These are phyloP conservation scores for Sebastes dallii DNA, from an alignment of 2,797 vertebrate species.

Conservation along the genomic window DNA sequence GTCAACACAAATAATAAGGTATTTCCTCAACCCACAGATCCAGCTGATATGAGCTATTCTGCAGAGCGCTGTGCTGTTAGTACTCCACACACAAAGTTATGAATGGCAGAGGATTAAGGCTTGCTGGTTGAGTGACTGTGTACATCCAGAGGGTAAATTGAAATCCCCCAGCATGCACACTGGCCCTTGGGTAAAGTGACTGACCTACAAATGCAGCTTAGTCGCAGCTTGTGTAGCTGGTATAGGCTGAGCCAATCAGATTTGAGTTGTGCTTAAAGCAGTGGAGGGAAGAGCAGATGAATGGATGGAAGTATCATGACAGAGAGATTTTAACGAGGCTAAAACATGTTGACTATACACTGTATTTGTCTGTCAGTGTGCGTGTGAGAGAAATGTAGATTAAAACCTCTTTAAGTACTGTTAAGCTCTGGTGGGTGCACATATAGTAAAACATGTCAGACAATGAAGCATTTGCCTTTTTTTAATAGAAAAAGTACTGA, in stretches of 20 bases:
- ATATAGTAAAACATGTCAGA: conserved; percentile 6
- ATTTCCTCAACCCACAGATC: background rate
- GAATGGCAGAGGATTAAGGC: conserved; percentile 55
- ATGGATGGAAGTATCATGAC: conserved; percentile 55
- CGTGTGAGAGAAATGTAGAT: background rate
- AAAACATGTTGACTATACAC: conserved; percentile 14
- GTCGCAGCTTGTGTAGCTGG: conserved; percentile 46
- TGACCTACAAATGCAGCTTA: conserved; percentile 78
- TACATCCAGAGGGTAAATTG: conserved; percentile 47
- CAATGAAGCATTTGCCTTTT: conserved; percentile 25
- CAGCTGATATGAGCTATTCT: background rate
- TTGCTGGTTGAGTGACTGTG: conserved; percentile 58
- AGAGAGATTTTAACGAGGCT: conserved; percentile 33
- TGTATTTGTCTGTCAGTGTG: conserved; percentile 9
- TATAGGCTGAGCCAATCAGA: conserved; percentile 63
- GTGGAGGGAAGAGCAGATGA: conserved; percentile 42
- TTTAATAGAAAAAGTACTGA: conserved; percentile 66
- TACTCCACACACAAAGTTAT: conserved; percentile 34
- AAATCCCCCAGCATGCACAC: conserved; percentile 62
- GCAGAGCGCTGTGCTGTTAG: background rate
- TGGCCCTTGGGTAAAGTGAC: conserved; percentile 50
- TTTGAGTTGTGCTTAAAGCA: conserved; percentile 44
- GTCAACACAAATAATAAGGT: background rate
- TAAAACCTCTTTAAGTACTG: background rate
- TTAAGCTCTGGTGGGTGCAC: background rate